phyloP scores from a whole-genome alignment of 2,888 invertebrate species.

The Drosophila neutralis region DNA sequence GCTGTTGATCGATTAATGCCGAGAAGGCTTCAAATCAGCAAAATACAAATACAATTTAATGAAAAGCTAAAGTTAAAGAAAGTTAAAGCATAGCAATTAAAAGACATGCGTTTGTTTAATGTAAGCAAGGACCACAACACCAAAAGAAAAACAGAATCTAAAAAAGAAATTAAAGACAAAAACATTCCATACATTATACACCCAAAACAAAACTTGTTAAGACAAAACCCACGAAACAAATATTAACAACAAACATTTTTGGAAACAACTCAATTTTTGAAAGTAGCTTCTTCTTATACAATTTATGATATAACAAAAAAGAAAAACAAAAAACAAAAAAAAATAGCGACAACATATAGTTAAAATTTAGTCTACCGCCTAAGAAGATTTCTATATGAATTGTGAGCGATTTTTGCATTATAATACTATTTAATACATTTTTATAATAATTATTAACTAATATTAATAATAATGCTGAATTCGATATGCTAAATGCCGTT shows the following conservation, averaged over 20 bases:
- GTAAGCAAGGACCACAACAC: conserved; percentile 40
- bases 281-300: conserved; percentile 51
- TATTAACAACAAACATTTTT: conserved; percentile 40
- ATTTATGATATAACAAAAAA: conserved; percentile 10
- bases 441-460: conserved; percentile 25
- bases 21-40: background rate
- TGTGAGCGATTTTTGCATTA: conserved; percentile 61
- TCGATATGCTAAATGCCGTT: conserved; percentile 37
- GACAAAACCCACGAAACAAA: conserved; percentile 8
- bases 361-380: conserved; percentile 50
- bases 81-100: conserved; percentile 18
- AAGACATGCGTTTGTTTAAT: conserved; percentile 26
- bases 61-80: background rate
- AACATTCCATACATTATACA: conserved; percentile 16
- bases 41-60: conserved; percentile 7
- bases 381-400: conserved; percentile 52
- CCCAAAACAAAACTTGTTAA: conserved; percentile 2
- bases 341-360: conserved; percentile 18
- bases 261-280: conserved; percentile 45
- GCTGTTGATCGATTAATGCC: conserved; percentile 87
- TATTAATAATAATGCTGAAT: conserved; percentile 29
- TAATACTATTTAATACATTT: conserved; percentile 22
- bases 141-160: conserved; percentile 35
- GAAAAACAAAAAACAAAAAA: conserved; percentile 14
- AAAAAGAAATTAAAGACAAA: background rate